Evolutionary conservation across 2,113 vertebrate species (phyloP).

Genomic region (Hemiscyllium ocellatum): DNA sequence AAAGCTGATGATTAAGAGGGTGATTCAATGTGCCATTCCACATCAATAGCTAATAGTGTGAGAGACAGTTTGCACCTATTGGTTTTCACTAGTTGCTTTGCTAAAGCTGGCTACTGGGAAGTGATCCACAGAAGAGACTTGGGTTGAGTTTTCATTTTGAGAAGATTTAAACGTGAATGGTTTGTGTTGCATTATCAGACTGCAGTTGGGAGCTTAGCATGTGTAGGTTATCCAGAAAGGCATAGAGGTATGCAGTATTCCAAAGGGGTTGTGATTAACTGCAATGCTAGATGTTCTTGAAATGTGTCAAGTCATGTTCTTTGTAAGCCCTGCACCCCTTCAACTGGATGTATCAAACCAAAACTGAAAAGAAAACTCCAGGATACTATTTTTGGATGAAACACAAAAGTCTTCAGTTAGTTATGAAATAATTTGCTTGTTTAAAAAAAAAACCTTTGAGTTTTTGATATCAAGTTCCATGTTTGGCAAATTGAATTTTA

Average conservation of each 20-base stretch:
- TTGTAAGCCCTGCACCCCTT: background rate
- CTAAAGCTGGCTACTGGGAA: background rate
- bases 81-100: background rate
- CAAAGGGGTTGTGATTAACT: background rate
- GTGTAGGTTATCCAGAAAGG: background rate
- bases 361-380: background rate
- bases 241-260: background rate
- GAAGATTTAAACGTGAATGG: background rate
- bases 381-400: background rate
- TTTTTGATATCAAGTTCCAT: background rate
- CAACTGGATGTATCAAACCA: background rate
- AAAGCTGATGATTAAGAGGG: background rate
- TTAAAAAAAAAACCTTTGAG: background rate
- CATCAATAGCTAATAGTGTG: background rate
- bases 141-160: no score
- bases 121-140: background rate
- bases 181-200: background rate
- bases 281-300: background rate
- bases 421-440: background rate
- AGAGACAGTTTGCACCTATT: background rate
- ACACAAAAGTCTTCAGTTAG: background rate
- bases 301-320: background rate
- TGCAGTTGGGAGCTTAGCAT: background rate
- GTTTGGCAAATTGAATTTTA: background rate
- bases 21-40: background rate